phyloP scores from a whole-genome alignment of 2,888 invertebrate genomes.

The Zhengitettix transpicula region DNA sequence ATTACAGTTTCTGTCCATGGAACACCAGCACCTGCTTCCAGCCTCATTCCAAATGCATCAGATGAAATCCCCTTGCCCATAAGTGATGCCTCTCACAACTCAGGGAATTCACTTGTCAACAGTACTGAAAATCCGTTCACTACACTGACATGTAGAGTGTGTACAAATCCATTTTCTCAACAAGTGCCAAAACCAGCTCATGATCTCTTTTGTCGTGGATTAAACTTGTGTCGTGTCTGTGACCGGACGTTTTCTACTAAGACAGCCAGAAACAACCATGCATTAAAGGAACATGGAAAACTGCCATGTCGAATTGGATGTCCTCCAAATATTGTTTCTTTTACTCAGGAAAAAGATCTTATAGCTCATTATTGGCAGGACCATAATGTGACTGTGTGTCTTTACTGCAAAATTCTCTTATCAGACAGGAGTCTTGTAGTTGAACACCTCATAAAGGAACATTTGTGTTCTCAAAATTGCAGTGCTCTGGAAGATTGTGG shows the following conservation, averaged over 20 bases:
- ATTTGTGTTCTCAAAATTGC: constrained; percentile 4
- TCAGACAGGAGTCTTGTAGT: constrained; percentile 3
- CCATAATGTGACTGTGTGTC: constrained; percentile 9
- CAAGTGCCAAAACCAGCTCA: constrained; percentile 14
- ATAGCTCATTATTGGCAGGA: constrained; percentile 8
- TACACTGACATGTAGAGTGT: constrained; percentile 8
- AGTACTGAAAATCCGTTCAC: constrained; percentile 1
- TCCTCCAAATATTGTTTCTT: constrained; percentile 3
- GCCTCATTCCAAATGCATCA: background rate
- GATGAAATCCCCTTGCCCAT: constrained; percentile 2
- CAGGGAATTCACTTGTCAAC: constrained; percentile 5
- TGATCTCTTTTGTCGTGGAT: constrained; percentile 11
- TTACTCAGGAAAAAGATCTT: constrained; percentile 9
- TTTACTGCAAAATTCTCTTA: constrained; percentile 9
- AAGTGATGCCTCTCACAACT: constrained; percentile 7
- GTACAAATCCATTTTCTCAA: constrained; percentile 11
- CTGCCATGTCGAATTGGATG: constrained; percentile 8
- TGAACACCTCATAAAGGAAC: constrained; percentile 8
- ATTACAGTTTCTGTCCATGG: constrained; percentile 11
- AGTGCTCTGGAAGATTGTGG: constrained; percentile 2
- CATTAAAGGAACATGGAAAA: constrained; percentile 7
- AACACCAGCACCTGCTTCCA: constrained; percentile 7
- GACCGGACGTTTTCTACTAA: constrained; percentile 7
- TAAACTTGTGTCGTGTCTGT: constrained; percentile 11
- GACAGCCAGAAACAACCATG: constrained; percentile 6